These are phyloP conservation scores for Asarcornis scutulata DNA, from an alignment of 2,113 vertebrate species.

Conservation along the genomic window DNA sequence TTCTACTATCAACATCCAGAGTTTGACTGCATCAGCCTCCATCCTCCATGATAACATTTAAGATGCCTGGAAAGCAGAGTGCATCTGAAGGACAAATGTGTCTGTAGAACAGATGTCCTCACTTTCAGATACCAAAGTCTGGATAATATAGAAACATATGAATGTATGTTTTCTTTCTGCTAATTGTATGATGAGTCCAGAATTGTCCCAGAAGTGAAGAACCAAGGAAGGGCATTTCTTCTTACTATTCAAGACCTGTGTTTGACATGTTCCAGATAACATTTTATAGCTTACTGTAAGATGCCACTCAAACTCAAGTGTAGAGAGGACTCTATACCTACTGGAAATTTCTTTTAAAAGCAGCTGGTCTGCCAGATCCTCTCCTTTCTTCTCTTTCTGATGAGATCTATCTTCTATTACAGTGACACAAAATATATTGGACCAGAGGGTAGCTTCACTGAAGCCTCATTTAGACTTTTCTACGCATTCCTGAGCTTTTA, in stretches of 20 bases:
- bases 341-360: neutral
- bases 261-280: neutral
- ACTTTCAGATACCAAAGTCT: neutral
- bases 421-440: neutral
- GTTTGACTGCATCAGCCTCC: neutral
- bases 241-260: neutral
- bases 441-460: neutral
- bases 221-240: neutral
- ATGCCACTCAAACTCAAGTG: neutral
- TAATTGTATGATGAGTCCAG: neutral
- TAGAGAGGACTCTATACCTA: neutral
- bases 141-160: too few species aligned
- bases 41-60: neutral
- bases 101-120: neutral
- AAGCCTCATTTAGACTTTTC: neutral
- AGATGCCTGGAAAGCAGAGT: fast-evolving
- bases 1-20: neutral
- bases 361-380: neutral
- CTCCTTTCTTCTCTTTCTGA: neutral
- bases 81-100: neutral
- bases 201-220: neutral
- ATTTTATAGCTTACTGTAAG: neutral
- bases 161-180: neutral
- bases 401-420: neutral
- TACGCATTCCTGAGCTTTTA: neutral